Evolutionary conservation across 2,113 vertebrate genomes (phyloP).

Genomic region (Chinchilla lanigera): DNA sequence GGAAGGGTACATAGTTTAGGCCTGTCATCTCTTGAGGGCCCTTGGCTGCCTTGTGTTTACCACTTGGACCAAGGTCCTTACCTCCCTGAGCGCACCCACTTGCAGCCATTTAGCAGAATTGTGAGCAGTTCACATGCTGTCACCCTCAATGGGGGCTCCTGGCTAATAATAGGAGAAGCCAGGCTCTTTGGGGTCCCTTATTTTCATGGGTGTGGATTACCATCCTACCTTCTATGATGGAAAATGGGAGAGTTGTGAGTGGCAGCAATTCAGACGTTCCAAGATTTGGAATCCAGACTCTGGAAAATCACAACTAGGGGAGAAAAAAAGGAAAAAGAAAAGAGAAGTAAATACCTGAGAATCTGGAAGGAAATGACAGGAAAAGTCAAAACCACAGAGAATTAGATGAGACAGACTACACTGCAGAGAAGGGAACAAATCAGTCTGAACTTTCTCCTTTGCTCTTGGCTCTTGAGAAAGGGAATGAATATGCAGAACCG

Average conservation of each 20-base stretch:
- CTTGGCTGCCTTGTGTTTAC: not conserved
- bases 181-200: not conserved
- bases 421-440: not conserved
- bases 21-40: not conserved
- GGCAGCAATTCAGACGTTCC: not conserved
- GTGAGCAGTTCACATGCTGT: not conserved
- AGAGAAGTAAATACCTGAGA: not conserved
- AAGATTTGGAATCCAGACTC: not conserved
- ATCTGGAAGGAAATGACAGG: not conserved
- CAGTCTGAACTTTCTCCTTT: not conserved
- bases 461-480: not conserved
- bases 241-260: not conserved
- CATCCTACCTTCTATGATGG: not conserved
- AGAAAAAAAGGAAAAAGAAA: not conserved
- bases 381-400: not conserved
- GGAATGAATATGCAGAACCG: not conserved
- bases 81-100: not conserved
- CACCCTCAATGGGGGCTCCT: not conserved
- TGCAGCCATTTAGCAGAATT: not conserved
- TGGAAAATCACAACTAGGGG: not conserved
- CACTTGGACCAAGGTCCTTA: not conserved
- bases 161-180: not conserved
- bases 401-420: not conserved
- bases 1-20: not conserved
- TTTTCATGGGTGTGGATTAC: not conserved